Evolutionary conservation across 2,888 invertebrate species (phyloP), one percentile per base, ranked within the genome.

Genomic region (Carterocephalus palaemon): DNA sequence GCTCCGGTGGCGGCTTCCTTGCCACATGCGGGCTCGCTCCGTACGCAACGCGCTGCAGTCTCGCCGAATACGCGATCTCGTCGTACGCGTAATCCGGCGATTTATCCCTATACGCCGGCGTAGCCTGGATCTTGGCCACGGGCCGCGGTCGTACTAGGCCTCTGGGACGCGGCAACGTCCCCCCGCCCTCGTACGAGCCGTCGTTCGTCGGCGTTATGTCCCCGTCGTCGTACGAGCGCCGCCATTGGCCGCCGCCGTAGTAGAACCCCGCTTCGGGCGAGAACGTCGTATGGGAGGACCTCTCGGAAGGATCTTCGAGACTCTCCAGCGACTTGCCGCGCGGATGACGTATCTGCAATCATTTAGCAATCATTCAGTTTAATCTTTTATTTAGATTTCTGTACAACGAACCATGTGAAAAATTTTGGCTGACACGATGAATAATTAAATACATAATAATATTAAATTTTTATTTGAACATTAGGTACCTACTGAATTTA

Each of bases 201-300:
- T 96, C 95, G 68, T 96, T 96, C 32, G 96, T 96, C 7, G 85
- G 85, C 19, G 96, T 96, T 53, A 96, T 93, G 74, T 96, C 96
- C 9, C 96, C 96, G 68, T 96, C 96, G 72, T 96, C 95, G 71
- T 94, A 95, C 51, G 93, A 92, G 59, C 94, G 89, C 63, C 92
- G 89, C 93, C 92, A 93, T 52, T 90, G 88, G 0, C 87, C 85
- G 29, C 88, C 88, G 51, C 89, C 90, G 51, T 90, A 89, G 70
- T 89, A 90, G 29, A 89, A 72, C 2, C 78, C 88, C 37, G 89
- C 88, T 57, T 91, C 90, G 0, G 89, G 85, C 1, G 88, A 88
- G 64, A 90, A 90, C 1, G 90, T 90, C 36, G 88, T 88, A 58
- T 90, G 90, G 4, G 88, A 88, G 1, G 88, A 81, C 54, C 92